phyloP scores from a whole-genome alignment of 1,140 invertebrate species.

The Psix sp. region DNA sequence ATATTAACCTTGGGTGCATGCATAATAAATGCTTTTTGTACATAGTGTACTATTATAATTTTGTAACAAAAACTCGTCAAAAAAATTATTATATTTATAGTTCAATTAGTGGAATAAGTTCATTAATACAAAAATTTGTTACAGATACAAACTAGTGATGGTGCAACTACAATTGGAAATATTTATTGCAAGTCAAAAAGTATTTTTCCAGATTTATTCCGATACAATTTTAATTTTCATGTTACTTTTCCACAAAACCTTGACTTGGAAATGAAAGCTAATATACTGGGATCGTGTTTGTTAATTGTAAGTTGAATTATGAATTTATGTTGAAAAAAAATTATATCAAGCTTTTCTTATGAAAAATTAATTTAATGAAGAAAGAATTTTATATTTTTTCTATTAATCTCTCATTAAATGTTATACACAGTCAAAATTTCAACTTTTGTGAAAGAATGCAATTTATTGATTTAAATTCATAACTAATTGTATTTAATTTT shows the following conservation, averaged over 20 bases:
- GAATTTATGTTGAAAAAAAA: neutral
- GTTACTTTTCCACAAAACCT: conserved; percentile 88
- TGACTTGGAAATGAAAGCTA: conserved; percentile 89
- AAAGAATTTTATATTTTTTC: too few species aligned
- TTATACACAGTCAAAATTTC: too few species aligned
- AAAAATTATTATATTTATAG: neutral
- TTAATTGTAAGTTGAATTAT: conserved; percentile 80
- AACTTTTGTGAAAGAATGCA: too few species aligned
- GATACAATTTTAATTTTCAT: conserved; percentile 87
- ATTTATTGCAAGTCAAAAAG: conserved; percentile 89
- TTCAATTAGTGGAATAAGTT: conserved; percentile 3
- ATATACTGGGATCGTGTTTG: conserved; percentile 85
- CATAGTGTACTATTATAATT: too few species aligned
- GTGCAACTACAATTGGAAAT: conserved; percentile 81
- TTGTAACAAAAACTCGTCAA: conserved; percentile 3
- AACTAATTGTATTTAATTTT: too few species aligned
- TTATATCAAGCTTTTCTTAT: too few species aligned
- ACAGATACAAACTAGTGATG: conserved; percentile 82
- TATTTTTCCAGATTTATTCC: conserved; percentile 83
- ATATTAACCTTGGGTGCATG: too few species aligned
- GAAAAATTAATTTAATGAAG: too few species aligned
- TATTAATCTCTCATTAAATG: too few species aligned
- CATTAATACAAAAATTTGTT: conserved; percentile 46
- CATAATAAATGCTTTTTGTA: too few species aligned
- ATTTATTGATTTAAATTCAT: too few species aligned